A percentile compares a stretch with the other conserved stretches of the same genome.
phyloP scores from a whole-genome alignment of 2,113 vertebrate species.

The Hylia prasina region DNA sequence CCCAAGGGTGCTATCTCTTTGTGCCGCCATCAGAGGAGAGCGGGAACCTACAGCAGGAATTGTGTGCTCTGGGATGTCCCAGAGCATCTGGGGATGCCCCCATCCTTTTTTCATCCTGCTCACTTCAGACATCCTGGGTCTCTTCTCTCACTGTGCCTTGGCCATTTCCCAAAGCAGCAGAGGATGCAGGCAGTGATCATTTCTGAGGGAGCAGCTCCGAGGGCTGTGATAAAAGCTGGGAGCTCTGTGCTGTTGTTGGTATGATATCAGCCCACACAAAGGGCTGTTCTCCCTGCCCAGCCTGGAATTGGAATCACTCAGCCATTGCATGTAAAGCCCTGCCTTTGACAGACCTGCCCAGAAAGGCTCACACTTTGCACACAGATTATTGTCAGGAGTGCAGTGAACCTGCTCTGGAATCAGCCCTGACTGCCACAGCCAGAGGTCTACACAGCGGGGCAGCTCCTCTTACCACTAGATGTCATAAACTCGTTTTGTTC shows the following conservation, averaged over 20 bases:
- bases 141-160: neutral
- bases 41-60: neutral
- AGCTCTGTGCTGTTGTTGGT: neutral
- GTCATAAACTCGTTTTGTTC: neutral
- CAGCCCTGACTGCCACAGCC: neutral
- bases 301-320: neutral
- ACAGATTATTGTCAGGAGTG: neutral
- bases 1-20: neutral
- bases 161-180: neutral
- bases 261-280: neutral
- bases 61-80: neutral
- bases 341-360: neutral
- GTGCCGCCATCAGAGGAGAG: neutral
- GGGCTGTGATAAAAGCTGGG: neutral
- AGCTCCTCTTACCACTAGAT: constrained; percentile 22
- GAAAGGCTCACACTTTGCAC: neutral
- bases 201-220: neutral
- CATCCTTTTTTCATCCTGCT: neutral
- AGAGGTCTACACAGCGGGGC: neutral
- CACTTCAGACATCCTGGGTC: neutral
- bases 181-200: neutral
- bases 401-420: neutral
- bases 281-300: neutral
- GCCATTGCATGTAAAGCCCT: neutral
- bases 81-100: no score